Conservation (phyloP, 1,140 invertebrate genomes). For the Asobara japonica region DNA sequence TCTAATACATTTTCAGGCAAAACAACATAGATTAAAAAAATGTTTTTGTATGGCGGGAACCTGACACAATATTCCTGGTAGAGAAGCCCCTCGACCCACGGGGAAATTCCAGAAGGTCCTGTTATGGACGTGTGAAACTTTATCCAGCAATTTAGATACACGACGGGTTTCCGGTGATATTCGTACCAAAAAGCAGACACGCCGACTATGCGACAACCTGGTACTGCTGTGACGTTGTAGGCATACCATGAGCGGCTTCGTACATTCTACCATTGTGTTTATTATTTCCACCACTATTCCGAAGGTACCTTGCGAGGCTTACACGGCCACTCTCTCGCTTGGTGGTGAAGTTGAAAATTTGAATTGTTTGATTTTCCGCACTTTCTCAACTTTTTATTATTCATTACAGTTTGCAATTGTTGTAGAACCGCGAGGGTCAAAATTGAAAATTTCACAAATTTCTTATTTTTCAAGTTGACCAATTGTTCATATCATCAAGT, state of each 20-base stretch:
- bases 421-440: no score
- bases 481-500: no score
- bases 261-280: not conserved
- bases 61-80: conserved; percentile 16
- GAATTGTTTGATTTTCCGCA: no score
- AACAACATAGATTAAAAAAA: not conserved
- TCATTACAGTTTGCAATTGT: no score
- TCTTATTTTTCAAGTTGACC: no score
- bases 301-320: not conserved
- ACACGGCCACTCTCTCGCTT: not conserved
- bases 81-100: not conserved
- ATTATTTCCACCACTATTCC: not conserved
- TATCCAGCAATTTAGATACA: conserved; percentile 32
- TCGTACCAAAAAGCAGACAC: conserved; percentile 15
- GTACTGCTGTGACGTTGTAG: not conserved
- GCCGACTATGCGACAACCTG: not conserved
- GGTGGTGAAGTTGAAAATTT: no score
- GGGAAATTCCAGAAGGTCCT: conserved; percentile 25
- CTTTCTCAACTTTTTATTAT: no score
- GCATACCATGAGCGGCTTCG: not conserved
- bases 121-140: conserved; percentile 39
- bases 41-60: not conserved
- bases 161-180: conserved; percentile 11
- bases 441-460: no score
- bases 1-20: no score